These are phyloP conservation scores for Colinus virginianus DNA, from an alignment of 2,113 vertebrate species.

Conservation along the genomic window DNA sequence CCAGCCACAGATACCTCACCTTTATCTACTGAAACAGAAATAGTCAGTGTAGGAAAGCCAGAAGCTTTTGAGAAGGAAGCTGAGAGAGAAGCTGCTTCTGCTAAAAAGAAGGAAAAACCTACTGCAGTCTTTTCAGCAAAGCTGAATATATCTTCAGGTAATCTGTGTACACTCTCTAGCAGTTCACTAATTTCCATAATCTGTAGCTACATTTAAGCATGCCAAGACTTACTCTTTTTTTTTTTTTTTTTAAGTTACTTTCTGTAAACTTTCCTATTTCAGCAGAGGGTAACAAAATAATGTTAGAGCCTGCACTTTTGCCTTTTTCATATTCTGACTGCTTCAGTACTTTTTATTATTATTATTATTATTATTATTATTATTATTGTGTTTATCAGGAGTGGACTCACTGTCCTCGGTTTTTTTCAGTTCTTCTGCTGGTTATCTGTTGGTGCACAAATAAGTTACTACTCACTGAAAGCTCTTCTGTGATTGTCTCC, in stretches of 20 bases:
- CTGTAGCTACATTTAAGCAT: constrained; percentile 66
- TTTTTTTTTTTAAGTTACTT: background rate
- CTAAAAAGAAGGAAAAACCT: constrained; percentile 74
- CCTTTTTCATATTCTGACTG: background rate
- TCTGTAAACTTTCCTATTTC: background rate
- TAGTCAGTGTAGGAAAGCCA: constrained; percentile 73
- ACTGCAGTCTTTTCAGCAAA: constrained; percentile 79
- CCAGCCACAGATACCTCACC: constrained; percentile 59
- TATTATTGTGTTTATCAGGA: background rate
- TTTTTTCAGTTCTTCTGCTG: constrained; percentile 18
- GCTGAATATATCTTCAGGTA: constrained; percentile 85
- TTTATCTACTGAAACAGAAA: constrained; percentile 60
- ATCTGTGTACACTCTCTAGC: constrained; percentile 71
- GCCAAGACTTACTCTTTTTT: background rate
- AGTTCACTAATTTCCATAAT: constrained; percentile 51
- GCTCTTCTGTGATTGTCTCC: background rate
- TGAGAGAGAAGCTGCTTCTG: constrained; percentile 71
- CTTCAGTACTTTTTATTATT: constrained; percentile 18
- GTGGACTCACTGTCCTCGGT: constrained; percentile 5
- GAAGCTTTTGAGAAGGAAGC: constrained; percentile 70
- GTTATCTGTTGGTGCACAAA: background rate
- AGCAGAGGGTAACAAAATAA: background rate
- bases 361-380: background rate
- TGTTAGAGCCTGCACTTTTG: background rate
- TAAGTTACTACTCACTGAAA: background rate